Base-by-base conservation (phyloP, 2,113 vertebrate genomes). In the Bagarius yarrelli region DNA sequence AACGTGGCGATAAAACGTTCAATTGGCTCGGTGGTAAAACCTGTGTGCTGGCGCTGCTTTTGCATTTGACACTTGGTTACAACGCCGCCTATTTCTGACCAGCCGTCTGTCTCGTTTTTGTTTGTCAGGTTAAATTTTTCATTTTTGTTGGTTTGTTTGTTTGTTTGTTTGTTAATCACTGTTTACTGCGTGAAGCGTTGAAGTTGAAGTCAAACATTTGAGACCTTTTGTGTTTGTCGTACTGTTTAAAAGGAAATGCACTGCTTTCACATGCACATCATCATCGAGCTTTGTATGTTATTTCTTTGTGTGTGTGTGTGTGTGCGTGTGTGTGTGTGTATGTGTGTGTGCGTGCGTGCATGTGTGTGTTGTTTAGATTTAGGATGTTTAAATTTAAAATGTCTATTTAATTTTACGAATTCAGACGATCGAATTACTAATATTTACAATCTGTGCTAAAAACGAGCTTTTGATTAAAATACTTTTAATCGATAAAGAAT, bases 241-340 rank as follows among this genome's bases (percentile, higher is more conserved):
- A 84, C 67, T 63, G 44, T 64, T 77, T 76, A 3, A 44, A 15
- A 50, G 30, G n/a, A 67, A 60, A 76, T 84, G 85, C 85, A 84
- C 76, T 84, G 73, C 69, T 63, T 84, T 60, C 73, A 72, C 80
- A 67, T 84, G 79, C 85, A 82, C 80, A 82, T n/a, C n/a, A n/a
- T n/a, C n/a, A n/a, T n/a, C n/a, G n/a, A n/a, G n/a, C n/a, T n/a
- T n/a, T n/a, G n/a, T n/a, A n/a, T n/a, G n/a, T n/a, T n/a, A n/a
- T n/a, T 76, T 47, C 79, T 52, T 80, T 76, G 30, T 56, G 4
- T 53, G 30, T 36, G 53, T 40, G n/a, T 30, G 44, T 50, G 80
- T 64, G 13, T 32, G 59, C 72, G 15, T 44, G 27, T 44, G 8
- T 50, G 23, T 70, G 40, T 67, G 55, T 57, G 73, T 57, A n/a